Base-by-base conservation (phyloP, 2,113 vertebrate species). In the Leptobrachium leishanense region DNA sequence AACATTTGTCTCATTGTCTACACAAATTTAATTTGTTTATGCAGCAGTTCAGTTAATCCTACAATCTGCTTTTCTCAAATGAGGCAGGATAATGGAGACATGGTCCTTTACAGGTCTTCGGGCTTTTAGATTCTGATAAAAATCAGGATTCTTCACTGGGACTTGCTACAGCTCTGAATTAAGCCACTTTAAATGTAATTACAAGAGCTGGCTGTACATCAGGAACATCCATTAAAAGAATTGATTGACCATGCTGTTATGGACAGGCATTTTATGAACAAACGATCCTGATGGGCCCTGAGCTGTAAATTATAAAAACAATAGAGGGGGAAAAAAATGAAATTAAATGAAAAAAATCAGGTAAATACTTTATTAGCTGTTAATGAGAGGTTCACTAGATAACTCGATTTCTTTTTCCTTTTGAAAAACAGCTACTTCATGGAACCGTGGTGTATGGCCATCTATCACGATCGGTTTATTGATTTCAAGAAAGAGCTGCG, bases 221-320 rank as follows among this genome's bases (percentile, higher is more conserved):
- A 91, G 90, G 93, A 93, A 95, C 95, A 95, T 94, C 95, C 94
- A 96, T 96, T 96, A 94, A 94, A 95, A 93, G 94, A 94, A 98
- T 95, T 96, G 94, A 97, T 96, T 95, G 93, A 93, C 92, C 91
- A 89, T 90, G 89, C 90, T 94, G 92, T 92, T 94, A 92, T 84
- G 84, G 84, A 50, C 86, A 91, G 92, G 89, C 91, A 91, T 95
- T 95, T 94, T 91, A 93, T 93, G 94, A 95, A 92, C 93, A 94
- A 92, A 95, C 84, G 89, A 93, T 92, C 90, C 74, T 87, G 90
- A 87, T 90, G 93, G 92, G 90, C 88, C 90, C 92, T 90, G 91
- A 90, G 86, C 90, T 88, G 85, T 90, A 87, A 93, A 90, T 92
- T 92, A 89, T 88, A 87, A 91, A 90, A 90, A 87, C 84, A 88